A percentile compares a stretch with the other conserved stretches of the same genome.
phyloP scores from a whole-genome alignment of 1,140 invertebrate genomes.

The Galendromus occidentalis region DNA sequence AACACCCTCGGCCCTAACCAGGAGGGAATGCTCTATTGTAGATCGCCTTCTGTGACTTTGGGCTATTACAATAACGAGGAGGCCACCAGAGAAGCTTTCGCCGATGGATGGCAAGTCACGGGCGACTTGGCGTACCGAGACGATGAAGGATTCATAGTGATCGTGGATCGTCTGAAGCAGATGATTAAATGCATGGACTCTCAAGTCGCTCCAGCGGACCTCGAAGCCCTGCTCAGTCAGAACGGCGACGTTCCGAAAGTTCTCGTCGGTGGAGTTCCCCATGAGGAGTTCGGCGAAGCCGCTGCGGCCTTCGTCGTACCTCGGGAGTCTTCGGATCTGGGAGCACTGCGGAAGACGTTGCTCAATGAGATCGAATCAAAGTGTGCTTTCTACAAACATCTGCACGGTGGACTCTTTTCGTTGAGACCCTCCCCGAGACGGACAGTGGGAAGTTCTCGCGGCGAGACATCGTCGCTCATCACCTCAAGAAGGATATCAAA shows the following conservation, averaged over 20 bases:
- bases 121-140: neutral
- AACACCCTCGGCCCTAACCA: neutral
- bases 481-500: neutral
- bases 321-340: neutral
- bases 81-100: neutral
- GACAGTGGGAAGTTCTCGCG: neutral
- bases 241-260: constrained; percentile 50
- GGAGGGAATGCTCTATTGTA: constrained; percentile 12
- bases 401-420: neutral
- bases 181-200: constrained; percentile 47
- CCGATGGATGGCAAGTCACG: neutral
- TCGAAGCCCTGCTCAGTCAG: constrained; percentile 55
- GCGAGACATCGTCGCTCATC: neutral
- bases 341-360: neutral
- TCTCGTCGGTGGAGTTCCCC: constrained; percentile 61
- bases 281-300: no score
- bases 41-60: neutral
- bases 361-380: neutral
- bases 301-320: neutral
- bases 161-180: constrained; percentile 54
- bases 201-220: no score
- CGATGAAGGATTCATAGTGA: neutral
- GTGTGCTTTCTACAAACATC: neutral
- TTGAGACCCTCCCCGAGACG: neutral
- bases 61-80: neutral